These are phyloP conservation scores for Phlogophora meticulosa DNA, from an alignment of 2,888 invertebrate species.

Conservation along the genomic window DNA sequence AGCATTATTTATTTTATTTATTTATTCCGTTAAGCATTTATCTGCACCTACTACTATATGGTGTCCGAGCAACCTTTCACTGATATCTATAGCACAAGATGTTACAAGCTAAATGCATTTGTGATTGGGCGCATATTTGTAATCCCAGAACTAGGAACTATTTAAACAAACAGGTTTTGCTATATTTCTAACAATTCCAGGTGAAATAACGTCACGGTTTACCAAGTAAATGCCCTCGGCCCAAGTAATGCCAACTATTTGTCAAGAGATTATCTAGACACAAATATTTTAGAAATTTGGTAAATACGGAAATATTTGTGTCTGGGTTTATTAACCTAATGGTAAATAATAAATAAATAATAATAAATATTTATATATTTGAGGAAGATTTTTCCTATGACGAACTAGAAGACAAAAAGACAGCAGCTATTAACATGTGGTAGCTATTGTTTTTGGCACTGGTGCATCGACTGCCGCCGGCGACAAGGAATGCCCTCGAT, in stretches of 20 bases:
- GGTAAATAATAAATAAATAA: neutral
- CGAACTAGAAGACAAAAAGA: slow-evolving; percentile 10
- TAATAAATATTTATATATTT: too few relatives aligned
- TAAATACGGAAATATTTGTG: slow-evolving; percentile 22
- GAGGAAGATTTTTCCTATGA: slow-evolving; percentile 11
- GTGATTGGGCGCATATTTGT: neutral
- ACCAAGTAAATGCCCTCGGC: slow-evolving; percentile 11
- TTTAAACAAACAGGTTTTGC: slow-evolving; percentile 8
- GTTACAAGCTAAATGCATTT: neutral
- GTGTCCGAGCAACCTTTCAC: neutral
- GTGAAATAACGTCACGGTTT: slow-evolving; percentile 41
- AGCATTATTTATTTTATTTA: too few relatives aligned
- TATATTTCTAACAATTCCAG: slow-evolving; percentile 10
- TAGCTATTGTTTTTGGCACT: slow-evolving; percentile 56
- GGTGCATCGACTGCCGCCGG: slow-evolving; percentile 20
- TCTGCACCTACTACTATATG: neutral
- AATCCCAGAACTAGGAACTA: slow-evolving; percentile 1
- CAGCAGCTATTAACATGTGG: slow-evolving; percentile 45
- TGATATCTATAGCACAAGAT: neutral
- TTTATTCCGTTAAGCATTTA: too few relatives aligned
- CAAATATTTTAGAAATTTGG: slow-evolving; percentile 16
- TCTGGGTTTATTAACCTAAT: slow-evolving; percentile 9
- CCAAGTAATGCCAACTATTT: slow-evolving; percentile 27
- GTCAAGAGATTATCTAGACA: slow-evolving; percentile 19
- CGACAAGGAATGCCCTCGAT: slow-evolving; percentile 54